Percentiles rank a stretch among this genome's conserved stretches.
phyloP scores from a whole-genome alignment of 2,888 invertebrate species.

The Minunthozetes semirufus region DNA sequence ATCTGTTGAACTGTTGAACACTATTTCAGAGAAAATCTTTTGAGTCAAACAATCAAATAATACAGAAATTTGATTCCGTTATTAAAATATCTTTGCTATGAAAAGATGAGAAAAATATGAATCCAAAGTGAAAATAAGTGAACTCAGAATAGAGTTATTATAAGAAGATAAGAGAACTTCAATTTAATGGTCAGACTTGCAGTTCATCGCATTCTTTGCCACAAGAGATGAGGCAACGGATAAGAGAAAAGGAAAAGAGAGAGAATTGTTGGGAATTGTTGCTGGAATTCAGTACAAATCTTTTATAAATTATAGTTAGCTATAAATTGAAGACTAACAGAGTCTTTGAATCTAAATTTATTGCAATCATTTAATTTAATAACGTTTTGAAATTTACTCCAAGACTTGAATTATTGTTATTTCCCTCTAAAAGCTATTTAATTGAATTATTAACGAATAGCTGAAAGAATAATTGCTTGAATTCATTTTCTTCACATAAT shows the following conservation, averaged over 20 bases:
- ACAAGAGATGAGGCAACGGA: neutral
- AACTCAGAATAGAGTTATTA: neutral
- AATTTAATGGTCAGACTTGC: constrained; percentile 9
- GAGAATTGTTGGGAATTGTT: neutral
- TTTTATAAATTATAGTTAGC: constrained; percentile 6
- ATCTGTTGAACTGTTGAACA: neutral
- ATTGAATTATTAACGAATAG: constrained; percentile 7
- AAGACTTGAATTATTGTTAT: constrained; percentile 2
- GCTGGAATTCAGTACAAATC: neutral
- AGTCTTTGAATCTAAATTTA: constrained; percentile 15
- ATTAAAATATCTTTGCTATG: neutral
- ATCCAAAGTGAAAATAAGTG: constrained; percentile 2
- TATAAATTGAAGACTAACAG: neutral
- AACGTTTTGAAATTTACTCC: neutral
- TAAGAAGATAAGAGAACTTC: neutral
- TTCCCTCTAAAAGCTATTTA: neutral
- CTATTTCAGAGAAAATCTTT: too few relatives aligned
- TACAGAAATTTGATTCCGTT: neutral
- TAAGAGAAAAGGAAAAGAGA: neutral
- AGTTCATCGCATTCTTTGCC: neutral
- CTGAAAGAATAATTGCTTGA: neutral
- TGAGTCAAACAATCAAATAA: neutral
- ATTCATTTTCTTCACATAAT: neutral
- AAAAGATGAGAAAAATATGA: neutral
- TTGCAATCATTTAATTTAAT: constrained; percentile 15